Evolutionary conservation across 2,888 invertebrate genomes (phyloP).

Genomic region (Mythimna pallens): DNA sequence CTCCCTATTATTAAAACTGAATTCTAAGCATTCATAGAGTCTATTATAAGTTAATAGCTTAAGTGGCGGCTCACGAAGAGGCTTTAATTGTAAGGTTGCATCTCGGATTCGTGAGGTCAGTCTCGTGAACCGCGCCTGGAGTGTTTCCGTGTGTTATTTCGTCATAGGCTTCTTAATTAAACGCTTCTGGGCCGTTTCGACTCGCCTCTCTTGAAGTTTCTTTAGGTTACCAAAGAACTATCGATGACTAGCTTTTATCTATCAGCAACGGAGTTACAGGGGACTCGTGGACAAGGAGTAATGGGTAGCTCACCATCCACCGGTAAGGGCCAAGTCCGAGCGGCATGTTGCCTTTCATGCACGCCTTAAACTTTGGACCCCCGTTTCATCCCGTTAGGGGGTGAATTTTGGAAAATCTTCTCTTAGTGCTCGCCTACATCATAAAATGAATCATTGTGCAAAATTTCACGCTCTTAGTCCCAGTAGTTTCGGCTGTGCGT

Average conservation of each 20-base stretch:
- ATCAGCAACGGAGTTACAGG: too few species aligned
- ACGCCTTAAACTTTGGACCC: too few species aligned
- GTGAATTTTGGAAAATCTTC: too few species aligned
- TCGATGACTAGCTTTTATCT: neutral
- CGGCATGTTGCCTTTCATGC: too few species aligned
- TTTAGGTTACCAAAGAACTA: constrained; percentile 9
- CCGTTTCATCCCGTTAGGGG: too few species aligned
- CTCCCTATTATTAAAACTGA: constrained; percentile 23
- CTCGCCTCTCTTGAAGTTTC: constrained; percentile 27
- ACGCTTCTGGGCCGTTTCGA: constrained; percentile 53
- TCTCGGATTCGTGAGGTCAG: constrained; percentile 81
- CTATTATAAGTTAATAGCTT: constrained; percentile 67
- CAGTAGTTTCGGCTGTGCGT: too few species aligned
- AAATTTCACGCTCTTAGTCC: too few species aligned
- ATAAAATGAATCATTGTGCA: too few species aligned
- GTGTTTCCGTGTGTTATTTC: constrained; percentile 75
- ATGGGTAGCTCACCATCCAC: too few species aligned
- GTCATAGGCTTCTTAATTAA: constrained; percentile 65
- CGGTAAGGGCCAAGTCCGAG: too few species aligned
- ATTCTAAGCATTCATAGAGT: constrained; percentile 52
- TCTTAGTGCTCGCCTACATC: too few species aligned
- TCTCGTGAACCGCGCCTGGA: constrained; percentile 69
- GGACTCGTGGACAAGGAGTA: too few species aligned
- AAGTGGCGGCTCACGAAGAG: constrained; percentile 77
- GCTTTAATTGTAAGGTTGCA: constrained; percentile 78